These are phyloP conservation scores for Neoaliturus tenellus DNA, from an alignment of 2,888 invertebrate genomes.

Conservation along the genomic window DNA sequence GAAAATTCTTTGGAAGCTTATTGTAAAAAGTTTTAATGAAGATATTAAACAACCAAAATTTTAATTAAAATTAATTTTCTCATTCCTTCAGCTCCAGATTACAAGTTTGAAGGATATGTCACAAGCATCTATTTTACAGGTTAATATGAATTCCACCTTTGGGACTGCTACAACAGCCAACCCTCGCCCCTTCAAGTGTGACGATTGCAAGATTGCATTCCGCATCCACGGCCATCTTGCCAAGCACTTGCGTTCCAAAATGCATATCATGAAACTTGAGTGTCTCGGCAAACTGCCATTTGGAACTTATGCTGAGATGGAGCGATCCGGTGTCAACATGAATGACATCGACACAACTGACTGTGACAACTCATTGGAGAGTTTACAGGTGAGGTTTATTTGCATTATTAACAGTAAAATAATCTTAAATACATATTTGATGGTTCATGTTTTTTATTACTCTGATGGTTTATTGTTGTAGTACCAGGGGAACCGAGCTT, in stretches of 20 bases:
- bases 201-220: conserved; percentile 97
- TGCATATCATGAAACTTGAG: conserved; percentile 96
- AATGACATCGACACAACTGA: conserved; percentile 98
- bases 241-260: conserved; percentile 96
- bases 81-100: too few species aligned
- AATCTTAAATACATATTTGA: too few species aligned
- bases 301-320: conserved; percentile 96
- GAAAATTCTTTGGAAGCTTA: neutral
- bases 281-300: conserved; percentile 95
- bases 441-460: too few species aligned
- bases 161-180: conserved; percentile 90
- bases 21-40: too few species aligned
- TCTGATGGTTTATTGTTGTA: too few species aligned
- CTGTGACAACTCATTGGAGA: conserved; percentile 95
- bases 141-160: conserved; percentile 89
- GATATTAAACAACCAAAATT: too few species aligned
- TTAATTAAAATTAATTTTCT: too few species aligned
- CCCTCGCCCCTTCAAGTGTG: conserved; percentile 97
- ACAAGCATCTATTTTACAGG: too few species aligned
- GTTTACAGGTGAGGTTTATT: conserved; percentile 80
- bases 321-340: conserved; percentile 91
- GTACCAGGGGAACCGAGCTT: too few species aligned
- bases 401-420: too few species aligned
- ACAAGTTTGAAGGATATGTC: too few species aligned
- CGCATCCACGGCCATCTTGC: conserved; percentile 97